Conservation (phyloP, 2,888 invertebrate species). For the Chorisops tibialis region DNA sequence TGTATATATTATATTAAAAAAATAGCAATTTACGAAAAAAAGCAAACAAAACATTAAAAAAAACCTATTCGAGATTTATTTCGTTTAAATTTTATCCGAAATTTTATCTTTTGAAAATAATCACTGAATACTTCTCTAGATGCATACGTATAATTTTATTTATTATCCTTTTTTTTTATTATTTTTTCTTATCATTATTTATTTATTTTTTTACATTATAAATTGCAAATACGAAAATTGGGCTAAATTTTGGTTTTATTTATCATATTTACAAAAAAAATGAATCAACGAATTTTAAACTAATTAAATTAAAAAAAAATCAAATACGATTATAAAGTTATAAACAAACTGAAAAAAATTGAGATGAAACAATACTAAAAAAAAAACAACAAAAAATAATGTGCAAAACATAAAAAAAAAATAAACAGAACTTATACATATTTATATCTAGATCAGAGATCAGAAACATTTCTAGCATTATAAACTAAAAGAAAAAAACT, state of each 20-base stretch:
- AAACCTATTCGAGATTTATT: no score
- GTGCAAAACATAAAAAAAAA: background rate
- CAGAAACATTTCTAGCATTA: background rate
- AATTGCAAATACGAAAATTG: conserved; percentile 31
- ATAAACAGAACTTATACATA: background rate
- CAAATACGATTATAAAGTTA: background rate
- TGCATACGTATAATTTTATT: no score
- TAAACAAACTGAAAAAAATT: background rate
- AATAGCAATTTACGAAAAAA: no score
- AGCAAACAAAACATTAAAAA: no score
- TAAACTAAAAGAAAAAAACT: conserved; percentile 4
- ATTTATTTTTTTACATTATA: background rate
- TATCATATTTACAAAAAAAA: background rate
- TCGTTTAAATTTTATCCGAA: no score
- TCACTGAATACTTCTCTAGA: no score
- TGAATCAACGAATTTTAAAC: background rate
- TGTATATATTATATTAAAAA: no score
- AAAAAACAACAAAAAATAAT: background rate
- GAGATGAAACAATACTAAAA: background rate
- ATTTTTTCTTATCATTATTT: conserved; percentile 4
- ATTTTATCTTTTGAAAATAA: no score
- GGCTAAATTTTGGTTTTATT: conserved; percentile 31
- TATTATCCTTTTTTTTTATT: background rate
- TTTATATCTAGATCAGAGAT: background rate
- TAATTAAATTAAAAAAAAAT: background rate